Conservation (phyloP, 2,888 invertebrate genomes). For the Theodoxus fluviatilis region DNA sequence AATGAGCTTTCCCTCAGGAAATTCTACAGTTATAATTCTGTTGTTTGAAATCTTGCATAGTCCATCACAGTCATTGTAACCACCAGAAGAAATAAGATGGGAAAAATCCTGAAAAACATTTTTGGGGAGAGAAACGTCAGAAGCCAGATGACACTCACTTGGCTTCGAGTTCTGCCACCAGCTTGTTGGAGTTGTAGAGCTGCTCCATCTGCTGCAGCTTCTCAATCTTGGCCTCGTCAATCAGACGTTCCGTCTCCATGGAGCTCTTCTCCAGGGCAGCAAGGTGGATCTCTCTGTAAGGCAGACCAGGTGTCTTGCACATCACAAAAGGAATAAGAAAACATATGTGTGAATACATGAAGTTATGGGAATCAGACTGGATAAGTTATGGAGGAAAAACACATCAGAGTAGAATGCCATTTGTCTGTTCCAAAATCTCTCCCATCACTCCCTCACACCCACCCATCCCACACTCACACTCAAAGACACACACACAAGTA, state of each 20-base stretch:
- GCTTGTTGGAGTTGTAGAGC: slow-evolving; percentile 83
- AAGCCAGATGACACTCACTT: slow-evolving; percentile 72
- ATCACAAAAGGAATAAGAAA: too few species aligned
- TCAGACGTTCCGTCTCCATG: slow-evolving; percentile 82
- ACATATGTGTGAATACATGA: too few species aligned
- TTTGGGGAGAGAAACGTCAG: background rate
- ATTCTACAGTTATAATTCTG: background rate
- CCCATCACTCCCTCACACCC: too few species aligned
- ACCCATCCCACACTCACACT: too few species aligned
- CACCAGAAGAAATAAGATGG: background rate
- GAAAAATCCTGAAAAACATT: background rate
- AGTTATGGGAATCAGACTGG: too few species aligned
- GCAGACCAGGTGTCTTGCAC: too few species aligned
- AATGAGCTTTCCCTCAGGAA: background rate
- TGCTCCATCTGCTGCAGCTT: slow-evolving; percentile 90
- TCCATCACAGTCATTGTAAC: background rate
- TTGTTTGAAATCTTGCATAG: background rate
- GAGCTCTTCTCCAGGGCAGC: slow-evolving; percentile 77
- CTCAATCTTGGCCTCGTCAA: slow-evolving; percentile 84
- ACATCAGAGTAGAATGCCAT: too few species aligned
- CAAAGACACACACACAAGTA: too few species aligned
- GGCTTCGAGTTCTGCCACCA: slow-evolving; percentile 84
- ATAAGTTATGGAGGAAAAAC: too few species aligned
- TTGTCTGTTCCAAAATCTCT: too few species aligned
- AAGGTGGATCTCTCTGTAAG: slow-evolving; percentile 79